These are phyloP conservation scores for Colletes collaris DNA, from an alignment of 2,888 invertebrate genomes.

Conservation along the genomic window DNA sequence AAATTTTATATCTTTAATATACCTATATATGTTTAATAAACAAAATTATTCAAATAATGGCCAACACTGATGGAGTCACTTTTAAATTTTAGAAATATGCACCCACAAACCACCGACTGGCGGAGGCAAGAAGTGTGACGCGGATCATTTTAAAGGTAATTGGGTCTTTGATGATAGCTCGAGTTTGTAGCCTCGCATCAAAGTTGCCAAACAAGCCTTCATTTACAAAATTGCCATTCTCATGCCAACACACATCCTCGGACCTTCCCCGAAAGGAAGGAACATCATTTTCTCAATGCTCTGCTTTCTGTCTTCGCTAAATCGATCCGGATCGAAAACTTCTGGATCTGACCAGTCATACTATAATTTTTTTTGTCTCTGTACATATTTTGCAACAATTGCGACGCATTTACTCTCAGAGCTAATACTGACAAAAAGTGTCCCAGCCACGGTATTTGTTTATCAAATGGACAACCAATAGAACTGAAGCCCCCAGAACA, in stretches of 20 bases:
- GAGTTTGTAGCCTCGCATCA: constrained; percentile 65
- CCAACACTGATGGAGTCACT: too few species aligned
- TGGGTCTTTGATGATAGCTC: constrained; percentile 65
- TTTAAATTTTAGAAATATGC: constrained; percentile 34
- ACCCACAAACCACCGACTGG: constrained; percentile 65
- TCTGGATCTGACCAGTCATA: constrained; percentile 73
- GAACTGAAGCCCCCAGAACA: neutral
- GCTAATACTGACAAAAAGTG: constrained; percentile 55
- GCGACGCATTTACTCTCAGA: constrained; percentile 16
- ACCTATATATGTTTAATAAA: too few species aligned
- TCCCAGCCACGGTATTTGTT: constrained; percentile 62
- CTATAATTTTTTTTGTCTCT: constrained; percentile 51
- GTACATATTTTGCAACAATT: constrained; percentile 55
- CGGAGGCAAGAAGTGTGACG: neutral
- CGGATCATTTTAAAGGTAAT: constrained; percentile 54
- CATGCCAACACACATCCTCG: constrained; percentile 75
- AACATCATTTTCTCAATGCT: constrained; percentile 61
- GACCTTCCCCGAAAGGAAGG: constrained; percentile 76
- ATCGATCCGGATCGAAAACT: constrained; percentile 73
- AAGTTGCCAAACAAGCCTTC: constrained; percentile 61
- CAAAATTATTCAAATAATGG: too few species aligned
- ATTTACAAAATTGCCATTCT: constrained; percentile 68
- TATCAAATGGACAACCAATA: constrained; percentile 15
- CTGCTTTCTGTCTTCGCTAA: constrained; percentile 62
- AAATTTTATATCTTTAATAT: too few species aligned